Evolutionary conservation across 2,113 vertebrate genomes (phyloP).

Genomic region (Thalassarche chlororhynchos): DNA sequence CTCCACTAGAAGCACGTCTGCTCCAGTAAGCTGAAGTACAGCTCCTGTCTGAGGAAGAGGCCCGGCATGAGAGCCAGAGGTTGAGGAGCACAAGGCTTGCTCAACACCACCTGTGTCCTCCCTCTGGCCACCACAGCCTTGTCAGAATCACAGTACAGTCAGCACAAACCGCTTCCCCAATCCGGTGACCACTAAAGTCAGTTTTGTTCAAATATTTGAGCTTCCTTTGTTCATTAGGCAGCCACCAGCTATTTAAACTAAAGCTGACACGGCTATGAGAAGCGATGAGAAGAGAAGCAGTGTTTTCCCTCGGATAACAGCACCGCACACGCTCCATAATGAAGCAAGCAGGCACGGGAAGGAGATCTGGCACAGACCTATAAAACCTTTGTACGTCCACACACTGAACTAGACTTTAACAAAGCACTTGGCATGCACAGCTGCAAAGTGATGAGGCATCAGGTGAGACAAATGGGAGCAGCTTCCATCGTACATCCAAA

Average conservation of each 20-base stretch:
- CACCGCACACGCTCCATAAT: rapidly evolving
- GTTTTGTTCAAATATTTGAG: neutral
- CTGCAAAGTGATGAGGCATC: neutral
- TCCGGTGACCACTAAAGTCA: neutral
- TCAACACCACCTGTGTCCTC: neutral
- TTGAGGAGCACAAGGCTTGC: neutral
- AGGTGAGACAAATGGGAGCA: neutral
- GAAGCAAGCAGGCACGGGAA: neutral
- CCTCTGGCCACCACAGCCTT: neutral
- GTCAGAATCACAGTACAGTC: neutral
- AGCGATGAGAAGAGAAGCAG: neutral
- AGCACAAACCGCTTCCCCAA: neutral
- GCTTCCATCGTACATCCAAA: neutral
- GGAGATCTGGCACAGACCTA: neutral
- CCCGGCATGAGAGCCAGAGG: neutral
- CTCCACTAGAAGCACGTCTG: neutral
- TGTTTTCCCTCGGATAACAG: neutral
- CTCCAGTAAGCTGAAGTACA: neutral
- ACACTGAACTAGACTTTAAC: neutral
- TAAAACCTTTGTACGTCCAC: neutral
- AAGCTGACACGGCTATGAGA: neutral
- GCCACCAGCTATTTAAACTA: neutral
- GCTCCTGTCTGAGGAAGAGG: neutral
- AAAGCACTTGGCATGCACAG: neutral
- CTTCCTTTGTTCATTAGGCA: neutral